These are phyloP conservation scores for Turritopsis rubra DNA, from an alignment of 30 jellyfish, hydroid and myxozoan genomes.

Conservation along the genomic window DNA sequence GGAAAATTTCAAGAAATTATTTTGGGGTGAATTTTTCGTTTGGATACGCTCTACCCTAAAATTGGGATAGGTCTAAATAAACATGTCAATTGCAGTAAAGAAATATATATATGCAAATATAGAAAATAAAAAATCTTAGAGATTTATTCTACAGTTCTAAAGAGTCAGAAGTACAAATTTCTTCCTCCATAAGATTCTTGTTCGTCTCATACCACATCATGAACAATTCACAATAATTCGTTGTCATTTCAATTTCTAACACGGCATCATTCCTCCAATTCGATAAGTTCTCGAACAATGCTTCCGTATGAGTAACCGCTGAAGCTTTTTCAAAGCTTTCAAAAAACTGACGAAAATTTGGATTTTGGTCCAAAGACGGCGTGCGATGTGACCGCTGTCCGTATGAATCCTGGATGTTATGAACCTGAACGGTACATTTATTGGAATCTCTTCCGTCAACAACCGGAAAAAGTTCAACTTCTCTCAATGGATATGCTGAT, in stretches of 20 bases:
- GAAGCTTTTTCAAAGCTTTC: slow-evolving; percentile 18
- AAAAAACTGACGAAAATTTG: slow-evolving; percentile 20
- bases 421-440: not conserved
- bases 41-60: too few species aligned
- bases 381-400: not conserved
- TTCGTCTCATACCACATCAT: not conserved
- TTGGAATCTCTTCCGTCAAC: not conserved
- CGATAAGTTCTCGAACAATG: not conserved
- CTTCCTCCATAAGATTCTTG: not conserved
- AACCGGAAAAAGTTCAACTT: not conserved
- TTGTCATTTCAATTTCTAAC: not conserved
- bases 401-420: not conserved
- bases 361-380: not conserved
- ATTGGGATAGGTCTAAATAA: too few species aligned
- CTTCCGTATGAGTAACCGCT: not conserved
- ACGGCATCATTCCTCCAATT: not conserved
- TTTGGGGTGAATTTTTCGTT: too few species aligned
- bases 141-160: not conserved
- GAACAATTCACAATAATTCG: not conserved
- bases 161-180: not conserved
- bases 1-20: too few species aligned
- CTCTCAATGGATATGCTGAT: slow-evolving; percentile 5
- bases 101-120: too few species aligned
- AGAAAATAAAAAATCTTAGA: too few species aligned
- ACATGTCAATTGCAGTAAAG: too few species aligned